Evolutionary conservation across 2,797 vertebrate genomes (phyloP).

Genomic region (Schizopygopsis pylzovi): DNA sequence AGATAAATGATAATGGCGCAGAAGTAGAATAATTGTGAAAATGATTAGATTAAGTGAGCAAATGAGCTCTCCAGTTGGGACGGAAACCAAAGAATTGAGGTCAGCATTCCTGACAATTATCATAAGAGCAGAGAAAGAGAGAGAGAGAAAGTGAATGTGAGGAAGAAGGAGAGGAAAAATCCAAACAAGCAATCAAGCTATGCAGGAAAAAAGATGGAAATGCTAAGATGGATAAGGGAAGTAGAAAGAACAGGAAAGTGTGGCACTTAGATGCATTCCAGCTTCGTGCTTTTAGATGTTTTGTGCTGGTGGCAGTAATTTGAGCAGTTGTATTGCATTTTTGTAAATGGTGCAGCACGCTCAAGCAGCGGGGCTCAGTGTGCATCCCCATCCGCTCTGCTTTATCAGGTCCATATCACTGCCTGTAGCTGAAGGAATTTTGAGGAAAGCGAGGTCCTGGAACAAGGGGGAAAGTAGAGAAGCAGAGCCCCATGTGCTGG

Average conservation of each 20-base stretch:
- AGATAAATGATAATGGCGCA: conserved; percentile 48
- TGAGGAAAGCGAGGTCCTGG: conserved; percentile 38
- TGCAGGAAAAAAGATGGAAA: conserved; percentile 26
- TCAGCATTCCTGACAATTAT: conserved; percentile 77
- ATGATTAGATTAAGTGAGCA: conserved; percentile 67
- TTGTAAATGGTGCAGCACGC: conserved; percentile 19
- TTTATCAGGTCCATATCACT: conserved; percentile 52
- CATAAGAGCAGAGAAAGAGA: conserved; percentile 38
- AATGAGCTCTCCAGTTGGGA: conserved; percentile 70
- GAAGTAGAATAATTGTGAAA: conserved; percentile 60
- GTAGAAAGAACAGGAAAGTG: conserved; percentile 35
- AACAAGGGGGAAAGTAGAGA: conserved; percentile 37
- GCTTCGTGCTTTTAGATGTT: conserved; percentile 30
- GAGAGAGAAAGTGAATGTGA: conserved; percentile 8
- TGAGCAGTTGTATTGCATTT: conserved; percentile 12
- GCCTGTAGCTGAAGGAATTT: conserved; percentile 49
- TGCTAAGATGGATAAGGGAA: conserved; percentile 22
- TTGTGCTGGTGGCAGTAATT: conserved; percentile 41
- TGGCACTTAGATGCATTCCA: conserved; percentile 41
- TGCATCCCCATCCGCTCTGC: conserved; percentile 40
- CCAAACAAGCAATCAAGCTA: conserved; percentile 50
- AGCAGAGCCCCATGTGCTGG: conserved; percentile 15
- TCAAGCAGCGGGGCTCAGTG: conserved; percentile 26
- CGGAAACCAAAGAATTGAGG: conserved; percentile 71
- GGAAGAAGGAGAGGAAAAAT: conserved; percentile 17